Evolutionary conservation across 2,888 invertebrate genomes (phyloP).

Genomic region (Tyria jacobaeae): DNA sequence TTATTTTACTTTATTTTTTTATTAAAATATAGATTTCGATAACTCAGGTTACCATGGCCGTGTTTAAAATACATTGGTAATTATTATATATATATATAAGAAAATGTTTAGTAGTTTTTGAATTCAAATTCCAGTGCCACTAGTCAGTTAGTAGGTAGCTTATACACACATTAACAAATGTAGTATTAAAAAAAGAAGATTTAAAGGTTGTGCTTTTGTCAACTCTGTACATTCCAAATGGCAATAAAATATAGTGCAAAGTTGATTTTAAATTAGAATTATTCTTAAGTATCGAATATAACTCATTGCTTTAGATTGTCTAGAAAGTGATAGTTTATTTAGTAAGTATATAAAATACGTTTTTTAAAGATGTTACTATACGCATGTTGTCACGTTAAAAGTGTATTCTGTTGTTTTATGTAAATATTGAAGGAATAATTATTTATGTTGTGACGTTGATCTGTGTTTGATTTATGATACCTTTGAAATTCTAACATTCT

Average conservation of each 20-base stretch:
- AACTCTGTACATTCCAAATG: conserved; percentile 44
- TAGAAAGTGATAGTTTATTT: conserved; percentile 44
- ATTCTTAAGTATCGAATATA: conserved; percentile 40
- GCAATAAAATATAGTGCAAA: conserved; percentile 32
- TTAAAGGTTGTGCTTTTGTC: conserved; percentile 53
- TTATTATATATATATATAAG: conserved; percentile 31
- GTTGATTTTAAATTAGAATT: conserved; percentile 25
- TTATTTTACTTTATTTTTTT: no score
- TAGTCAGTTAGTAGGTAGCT: conserved; percentile 57
- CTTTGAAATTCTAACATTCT: conserved; percentile 39
- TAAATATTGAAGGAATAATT: conserved; percentile 81
- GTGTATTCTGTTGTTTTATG: conserved; percentile 61
- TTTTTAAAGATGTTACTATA: conserved; percentile 30
- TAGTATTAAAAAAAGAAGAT: conserved; percentile 26
- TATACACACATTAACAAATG: conserved; percentile 46
- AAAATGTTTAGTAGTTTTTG: conserved; percentile 27
- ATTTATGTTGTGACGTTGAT: conserved; percentile 74
- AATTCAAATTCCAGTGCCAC: conserved; percentile 49
- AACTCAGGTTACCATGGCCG: background rate
- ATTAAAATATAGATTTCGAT: no score
- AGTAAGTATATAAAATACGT: conserved; percentile 10
- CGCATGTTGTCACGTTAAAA: conserved; percentile 54
- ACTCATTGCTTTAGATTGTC: conserved; percentile 37
- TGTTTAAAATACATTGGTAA: conserved; percentile 20
- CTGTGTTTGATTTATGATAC: conserved; percentile 68